A percentile compares a stretch with the other conserved stretches of the same genome.
Conservation (phyloP, 2,113 vertebrate genomes). For the Salvelinus namaycush region DNA sequence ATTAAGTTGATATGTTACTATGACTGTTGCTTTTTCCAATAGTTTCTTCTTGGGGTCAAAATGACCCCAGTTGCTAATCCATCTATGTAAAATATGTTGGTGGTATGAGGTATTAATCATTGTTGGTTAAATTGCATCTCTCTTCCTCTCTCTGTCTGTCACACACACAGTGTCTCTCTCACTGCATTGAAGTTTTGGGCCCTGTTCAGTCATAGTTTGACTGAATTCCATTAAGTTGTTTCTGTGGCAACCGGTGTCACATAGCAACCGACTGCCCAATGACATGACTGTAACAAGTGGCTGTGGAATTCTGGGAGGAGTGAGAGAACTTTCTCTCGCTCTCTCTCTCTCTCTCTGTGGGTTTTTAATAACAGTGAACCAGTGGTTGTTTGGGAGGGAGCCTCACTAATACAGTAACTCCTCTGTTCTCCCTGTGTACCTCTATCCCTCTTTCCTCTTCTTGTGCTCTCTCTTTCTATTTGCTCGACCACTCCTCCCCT, state of each 20-base stretch:
- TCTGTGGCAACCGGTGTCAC: conserved; percentile 70
- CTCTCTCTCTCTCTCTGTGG: conserved; percentile 1
- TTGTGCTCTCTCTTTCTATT: too few species aligned
- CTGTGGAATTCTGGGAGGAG: conserved; percentile 45
- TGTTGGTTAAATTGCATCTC: too few species aligned
- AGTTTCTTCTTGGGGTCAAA: too few species aligned
- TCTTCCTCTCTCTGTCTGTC: not conserved
- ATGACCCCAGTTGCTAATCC: too few species aligned
- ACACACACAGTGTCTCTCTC: not conserved
- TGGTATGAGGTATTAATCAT: too few species aligned
- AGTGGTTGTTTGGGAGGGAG: not conserved
- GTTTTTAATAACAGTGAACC: conserved; percentile 17
- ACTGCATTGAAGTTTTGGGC: conserved; percentile 13
- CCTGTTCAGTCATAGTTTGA: conserved; percentile 60
- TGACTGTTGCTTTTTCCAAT: too few species aligned
- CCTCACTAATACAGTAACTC: conserved; percentile 20
- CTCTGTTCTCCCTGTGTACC: not conserved
- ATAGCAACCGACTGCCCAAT: conserved; percentile 65
- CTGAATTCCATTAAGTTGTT: conserved; percentile 66
- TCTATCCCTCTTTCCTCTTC: too few species aligned
- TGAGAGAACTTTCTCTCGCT: conserved; percentile 24
- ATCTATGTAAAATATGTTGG: too few species aligned
- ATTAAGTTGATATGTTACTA: too few species aligned
- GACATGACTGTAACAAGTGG: conserved; percentile 28
- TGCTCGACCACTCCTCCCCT: too few species aligned